These are phyloP conservation scores for Brachirus orientalis DNA, from an alignment of 2,113 vertebrate genomes.

Conservation along the genomic window DNA sequence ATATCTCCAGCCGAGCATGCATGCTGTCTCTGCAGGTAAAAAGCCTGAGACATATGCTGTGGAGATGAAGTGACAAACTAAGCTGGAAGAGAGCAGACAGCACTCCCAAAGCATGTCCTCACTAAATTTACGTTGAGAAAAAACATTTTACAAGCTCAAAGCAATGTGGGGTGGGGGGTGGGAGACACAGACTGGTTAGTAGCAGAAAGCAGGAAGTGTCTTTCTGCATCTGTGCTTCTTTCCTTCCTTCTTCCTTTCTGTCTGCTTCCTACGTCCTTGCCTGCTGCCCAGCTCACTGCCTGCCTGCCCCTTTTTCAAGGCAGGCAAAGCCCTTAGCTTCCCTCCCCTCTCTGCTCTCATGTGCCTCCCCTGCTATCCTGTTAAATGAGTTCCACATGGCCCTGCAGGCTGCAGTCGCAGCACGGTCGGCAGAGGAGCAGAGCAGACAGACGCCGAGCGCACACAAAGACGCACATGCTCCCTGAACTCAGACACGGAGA, in stretches of 20 bases:
- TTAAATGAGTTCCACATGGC: conserved; percentile 76
- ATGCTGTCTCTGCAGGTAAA: conserved; percentile 63
- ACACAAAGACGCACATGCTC: conserved; percentile 16
- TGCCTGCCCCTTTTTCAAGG: conserved; percentile 63
- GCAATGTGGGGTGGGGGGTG: conserved; percentile 2
- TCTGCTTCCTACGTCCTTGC: conserved; percentile 55
- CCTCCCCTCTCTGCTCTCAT: conserved; percentile 38
- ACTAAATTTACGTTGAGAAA: conserved; percentile 26
- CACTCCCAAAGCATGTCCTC: conserved; percentile 23
- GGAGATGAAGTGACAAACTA: conserved; percentile 52
- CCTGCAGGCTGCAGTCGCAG: conserved; percentile 41
- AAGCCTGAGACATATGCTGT: conserved; percentile 60
- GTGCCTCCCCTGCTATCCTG: conserved; percentile 51
- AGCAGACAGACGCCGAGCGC: conserved; percentile 24
- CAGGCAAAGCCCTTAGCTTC: conserved; percentile 30
- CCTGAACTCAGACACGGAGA: conserved; percentile 3
- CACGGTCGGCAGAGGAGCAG: conserved; percentile 3
- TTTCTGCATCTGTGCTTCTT: conserved; percentile 38
- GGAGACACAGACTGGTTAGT: not conserved
- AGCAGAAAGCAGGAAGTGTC: conserved; percentile 20
- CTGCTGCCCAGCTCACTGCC: conserved; percentile 17
- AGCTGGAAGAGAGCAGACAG: conserved; percentile 29
- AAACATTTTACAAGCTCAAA: conserved; percentile 35
- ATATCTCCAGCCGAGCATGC: conserved; percentile 61
- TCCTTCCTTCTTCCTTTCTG: conserved; percentile 55